A percentile compares a stretch with the other conserved stretches of the same genome.
Conservation (phyloP, 2,888 invertebrate genomes). For the Drosophila limbata region DNA sequence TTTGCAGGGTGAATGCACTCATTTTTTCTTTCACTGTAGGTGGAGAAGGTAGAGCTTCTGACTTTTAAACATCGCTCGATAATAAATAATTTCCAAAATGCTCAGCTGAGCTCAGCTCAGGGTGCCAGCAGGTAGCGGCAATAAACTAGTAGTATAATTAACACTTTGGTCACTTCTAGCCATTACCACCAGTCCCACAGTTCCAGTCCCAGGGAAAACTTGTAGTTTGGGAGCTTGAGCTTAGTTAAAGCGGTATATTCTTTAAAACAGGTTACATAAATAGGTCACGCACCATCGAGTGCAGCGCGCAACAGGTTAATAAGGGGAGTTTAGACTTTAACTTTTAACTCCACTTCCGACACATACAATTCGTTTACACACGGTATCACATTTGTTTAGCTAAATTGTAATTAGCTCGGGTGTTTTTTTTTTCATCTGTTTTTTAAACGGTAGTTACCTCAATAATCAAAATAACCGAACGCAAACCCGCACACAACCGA, state of each 20-base stretch:
- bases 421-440: constrained; percentile 23
- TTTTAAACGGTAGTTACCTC: constrained; percentile 57
- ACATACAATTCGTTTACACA: constrained; percentile 26
- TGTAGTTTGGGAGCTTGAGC: constrained; percentile 60
- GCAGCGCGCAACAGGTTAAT: constrained; percentile 78
- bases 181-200: constrained; percentile 16
- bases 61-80: constrained; percentile 47
- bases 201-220: constrained; percentile 57
- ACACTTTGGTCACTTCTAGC: constrained; percentile 60
- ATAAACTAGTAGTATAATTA: constrained; percentile 58
- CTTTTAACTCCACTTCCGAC: constrained; percentile 26
- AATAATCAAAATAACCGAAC: constrained; percentile 56
- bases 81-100: constrained; percentile 41
- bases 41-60: constrained; percentile 27
- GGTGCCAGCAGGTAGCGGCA: constrained; percentile 8
- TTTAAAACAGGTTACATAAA: constrained; percentile 83
- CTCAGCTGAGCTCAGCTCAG: constrained; percentile 6
- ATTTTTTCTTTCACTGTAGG: constrained; percentile 47
- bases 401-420: constrained; percentile 40
- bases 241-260: constrained; percentile 64
- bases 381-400: constrained; percentile 33
- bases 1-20: constrained; percentile 83
- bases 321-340: constrained; percentile 38
- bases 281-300: constrained; percentile 81
- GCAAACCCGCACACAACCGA: constrained; percentile 55